A percentile compares a stretch with the other conserved stretches of the same genome.
These are phyloP conservation scores for Piprites chloris DNA, from an alignment of 2,113 vertebrate species.

Conservation along the genomic window DNA sequence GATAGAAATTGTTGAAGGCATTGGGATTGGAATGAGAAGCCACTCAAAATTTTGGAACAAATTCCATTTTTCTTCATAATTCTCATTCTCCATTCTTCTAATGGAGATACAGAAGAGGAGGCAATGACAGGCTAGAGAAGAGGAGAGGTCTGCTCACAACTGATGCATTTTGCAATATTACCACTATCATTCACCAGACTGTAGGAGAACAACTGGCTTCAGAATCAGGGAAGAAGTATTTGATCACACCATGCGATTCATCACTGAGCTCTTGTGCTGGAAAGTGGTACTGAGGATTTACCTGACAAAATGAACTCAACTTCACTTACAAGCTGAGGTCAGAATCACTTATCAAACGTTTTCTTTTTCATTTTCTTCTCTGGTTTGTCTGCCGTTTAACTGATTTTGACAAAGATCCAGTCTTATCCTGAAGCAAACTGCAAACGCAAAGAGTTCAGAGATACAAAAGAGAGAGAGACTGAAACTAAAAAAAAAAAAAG, in stretches of 20 bases:
- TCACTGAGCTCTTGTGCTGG: not conserved
- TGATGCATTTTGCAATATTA: not conserved
- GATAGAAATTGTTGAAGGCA: not conserved
- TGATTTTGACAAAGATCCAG: slow-evolving; percentile 26
- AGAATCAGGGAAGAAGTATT: slow-evolving; percentile 20
- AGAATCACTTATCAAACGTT: not conserved
- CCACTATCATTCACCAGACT: not conserved
- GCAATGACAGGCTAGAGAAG: not conserved
- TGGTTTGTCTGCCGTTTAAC: not conserved
- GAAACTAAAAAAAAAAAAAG: not conserved
- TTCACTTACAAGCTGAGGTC: not conserved
- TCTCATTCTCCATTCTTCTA: not conserved
- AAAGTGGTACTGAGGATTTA: not conserved
- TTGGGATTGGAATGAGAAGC: not conserved
- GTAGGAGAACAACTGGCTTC: not conserved
- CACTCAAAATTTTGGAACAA: not conserved
- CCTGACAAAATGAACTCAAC: not conserved
- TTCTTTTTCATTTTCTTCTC: slow-evolving; percentile 14
- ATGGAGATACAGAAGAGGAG: not conserved
- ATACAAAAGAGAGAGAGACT: not conserved
- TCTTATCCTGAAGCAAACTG: slow-evolving; percentile 4
- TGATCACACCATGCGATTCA: not conserved
- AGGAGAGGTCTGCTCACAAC: not conserved
- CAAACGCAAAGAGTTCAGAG: not conserved
- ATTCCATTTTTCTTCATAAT: not conserved